Base-by-base conservation (phyloP, 1,140 invertebrate species). In the Thereuonema tuberculata region DNA sequence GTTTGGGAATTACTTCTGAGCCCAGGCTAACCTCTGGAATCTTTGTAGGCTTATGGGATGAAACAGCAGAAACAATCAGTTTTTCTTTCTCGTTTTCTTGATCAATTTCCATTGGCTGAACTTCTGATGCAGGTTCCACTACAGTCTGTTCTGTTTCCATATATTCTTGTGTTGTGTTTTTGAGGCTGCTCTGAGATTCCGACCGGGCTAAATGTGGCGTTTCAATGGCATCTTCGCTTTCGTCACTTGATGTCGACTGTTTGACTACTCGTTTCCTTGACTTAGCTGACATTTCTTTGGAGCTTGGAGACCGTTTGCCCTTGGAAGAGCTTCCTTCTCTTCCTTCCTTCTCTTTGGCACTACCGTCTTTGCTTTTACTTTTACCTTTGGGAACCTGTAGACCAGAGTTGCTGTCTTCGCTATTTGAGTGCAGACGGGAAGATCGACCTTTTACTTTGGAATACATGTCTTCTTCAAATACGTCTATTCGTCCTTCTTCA, bases 401-500 rank as follows among this genome's bases (percentile, higher is more conserved):
- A 5, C 17, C 17, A 9, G 5, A 17, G 17, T 5, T 9, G 5
- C 17, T 5, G 31, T 37, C 31, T 17, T 37, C 31, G 5, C 5
- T 9, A 9, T 5, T 5, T 9, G 5, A 9, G 48, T 50, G 48
- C 3, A 12, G 48, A 20, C 48, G 48, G 21, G 53, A 25, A 12
- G 53, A 27, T 12, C 53, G 53, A 26, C 28, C 27, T 29, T 55
- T 55, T 15, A 55, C 53, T 21, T 55, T 55, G 5, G 53, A 55
- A 29, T 55, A 55, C 53, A 55, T 55, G 28, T 55, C 53, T 14
- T 23, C 53, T 26, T 25, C 53, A 23, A 55, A 55, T 9, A 55
- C 28, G 26, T 55, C 27, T 9, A 55, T 28, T 21, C 28, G 12
- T 25, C 53, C 53, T 55, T 55, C 28, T 29, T 55, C 53, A 9